Evolutionary conservation across 2,797 vertebrate species (phyloP).

Genomic region (Pipistrellus nathusii): DNA sequence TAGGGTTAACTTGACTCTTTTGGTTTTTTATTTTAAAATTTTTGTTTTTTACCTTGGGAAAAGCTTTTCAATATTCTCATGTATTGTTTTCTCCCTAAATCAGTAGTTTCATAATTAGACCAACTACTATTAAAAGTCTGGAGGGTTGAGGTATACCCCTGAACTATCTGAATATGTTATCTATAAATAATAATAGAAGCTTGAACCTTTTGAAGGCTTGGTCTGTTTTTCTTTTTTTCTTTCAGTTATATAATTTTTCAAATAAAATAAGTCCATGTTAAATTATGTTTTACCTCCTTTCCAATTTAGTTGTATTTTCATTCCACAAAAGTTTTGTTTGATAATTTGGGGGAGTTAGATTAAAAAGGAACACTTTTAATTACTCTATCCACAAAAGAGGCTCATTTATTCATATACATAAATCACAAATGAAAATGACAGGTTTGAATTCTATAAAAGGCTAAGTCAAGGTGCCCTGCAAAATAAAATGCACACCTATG

Average conservation of each 20-base stretch:
- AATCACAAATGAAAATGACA: not conserved
- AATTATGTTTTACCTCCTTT: constrained; percentile 49
- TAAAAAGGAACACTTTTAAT: not conserved
- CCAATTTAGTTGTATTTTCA: constrained; percentile 46
- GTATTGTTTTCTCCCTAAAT: not conserved
- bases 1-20: not conserved
- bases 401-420: not conserved
- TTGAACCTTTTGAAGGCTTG: constrained; percentile 30
- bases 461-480: not conserved
- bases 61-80: constrained; percentile 19
- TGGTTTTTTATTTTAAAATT: not conserved
- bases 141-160: not conserved
- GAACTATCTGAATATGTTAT: constrained; percentile 18
- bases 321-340: constrained; percentile 39
- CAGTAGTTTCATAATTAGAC: constrained; percentile 1
- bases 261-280: constrained; percentile 40
- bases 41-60: not conserved
- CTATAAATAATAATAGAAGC: not conserved
- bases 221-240: constrained; percentile 20
- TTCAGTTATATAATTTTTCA: constrained; percentile 31
- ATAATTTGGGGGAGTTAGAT: not conserved
- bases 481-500: not conserved
- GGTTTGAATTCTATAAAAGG: not conserved
- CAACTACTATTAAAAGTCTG: not conserved
- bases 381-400: not conserved